Evolutionary conservation across 2,113 vertebrate genomes (phyloP).

Genomic region (Murina feae): DNA sequence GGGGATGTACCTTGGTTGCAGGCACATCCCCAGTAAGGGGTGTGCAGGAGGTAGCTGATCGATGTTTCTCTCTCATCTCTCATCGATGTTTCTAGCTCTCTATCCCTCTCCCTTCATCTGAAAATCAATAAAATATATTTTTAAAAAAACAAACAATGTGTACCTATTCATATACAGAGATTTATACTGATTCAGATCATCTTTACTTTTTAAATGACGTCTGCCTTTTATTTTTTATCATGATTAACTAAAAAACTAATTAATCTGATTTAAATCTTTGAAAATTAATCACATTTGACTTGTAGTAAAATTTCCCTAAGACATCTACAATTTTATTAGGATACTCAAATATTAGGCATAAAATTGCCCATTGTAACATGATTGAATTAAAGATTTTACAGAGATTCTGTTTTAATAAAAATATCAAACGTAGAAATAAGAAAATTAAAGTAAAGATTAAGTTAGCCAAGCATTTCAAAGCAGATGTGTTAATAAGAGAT

Average conservation of each 20-base stretch:
- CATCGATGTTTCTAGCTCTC: too few relatives aligned
- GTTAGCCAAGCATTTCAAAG: not conserved
- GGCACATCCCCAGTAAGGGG: too few relatives aligned
- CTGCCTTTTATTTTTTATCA: not conserved
- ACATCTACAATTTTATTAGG: not conserved
- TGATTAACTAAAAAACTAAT: not conserved
- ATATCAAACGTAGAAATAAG: not conserved
- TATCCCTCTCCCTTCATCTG: too few relatives aligned
- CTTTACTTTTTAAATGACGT: constrained; percentile 27
- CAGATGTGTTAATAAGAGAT: not conserved
- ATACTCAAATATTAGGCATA: not conserved
- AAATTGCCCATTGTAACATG: not conserved
- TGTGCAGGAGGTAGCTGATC: too few relatives aligned
- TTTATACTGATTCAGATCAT: not conserved
- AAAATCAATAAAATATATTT: too few relatives aligned
- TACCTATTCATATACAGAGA: not conserved
- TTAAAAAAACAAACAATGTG: not conserved
- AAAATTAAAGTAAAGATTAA: constrained; percentile 9
- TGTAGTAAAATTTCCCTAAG: not conserved
- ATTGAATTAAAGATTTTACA: not conserved
- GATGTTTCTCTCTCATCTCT: too few relatives aligned
- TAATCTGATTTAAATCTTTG: not conserved
- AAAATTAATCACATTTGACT: not conserved
- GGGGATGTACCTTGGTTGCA: too few relatives aligned
- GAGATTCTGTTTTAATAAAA: constrained; percentile 28